Evolutionary conservation across 2,888 invertebrate species (phyloP), one percentile per base, ranked within the genome.

Genomic region (Philhelius pedissequus): DNA sequence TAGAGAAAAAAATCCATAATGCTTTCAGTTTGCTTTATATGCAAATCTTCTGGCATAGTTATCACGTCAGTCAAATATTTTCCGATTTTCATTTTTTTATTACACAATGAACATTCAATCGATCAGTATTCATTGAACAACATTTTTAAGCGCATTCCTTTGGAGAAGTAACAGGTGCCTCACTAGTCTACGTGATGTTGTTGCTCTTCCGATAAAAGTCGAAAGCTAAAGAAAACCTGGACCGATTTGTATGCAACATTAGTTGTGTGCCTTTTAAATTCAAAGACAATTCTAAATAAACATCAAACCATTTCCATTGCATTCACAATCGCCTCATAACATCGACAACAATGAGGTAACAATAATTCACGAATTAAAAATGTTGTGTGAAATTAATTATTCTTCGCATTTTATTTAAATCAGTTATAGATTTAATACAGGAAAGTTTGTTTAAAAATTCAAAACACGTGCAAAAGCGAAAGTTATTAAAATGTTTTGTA

Each of bases 201-300:
- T 69, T 73, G 13, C 62, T 68, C 38, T 60, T 30, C 73, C 62
- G 50, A 48, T 48, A 70, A 40, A 20, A 68, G 43, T 62, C 56
- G 56, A 82, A 83, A 78, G 69, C 74, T 70, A 83, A 32, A 78
- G 78, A 78, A 83, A 83, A 62, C 48, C 56, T 32, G 20, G 25
- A 74, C 32, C 32, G 8, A 74, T 83, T 83, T 83, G 69, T 83
- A 83, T 83, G 78, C 78, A 78, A 50, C 8, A 15, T 56, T 50
- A 30, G 70, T 20, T 18, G n/a, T 15, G 15, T 35, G 13, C n/a
- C 13, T 35, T 60, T 77, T 77, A 32, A 62, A 68, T 73, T 54
- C 68, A 82, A 82, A 77, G 60, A 32, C 66, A 54, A 77, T 77
- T 82, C 77, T 77, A 54, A 82, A 73, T 82, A 54, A 71, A 77